A percentile compares a stretch with the other conserved stretches of the same genome.
These are phyloP conservation scores for Trididemnum nubilum DNA, from an alignment of 23 tunicate genomes.

Conservation along the genomic window DNA sequence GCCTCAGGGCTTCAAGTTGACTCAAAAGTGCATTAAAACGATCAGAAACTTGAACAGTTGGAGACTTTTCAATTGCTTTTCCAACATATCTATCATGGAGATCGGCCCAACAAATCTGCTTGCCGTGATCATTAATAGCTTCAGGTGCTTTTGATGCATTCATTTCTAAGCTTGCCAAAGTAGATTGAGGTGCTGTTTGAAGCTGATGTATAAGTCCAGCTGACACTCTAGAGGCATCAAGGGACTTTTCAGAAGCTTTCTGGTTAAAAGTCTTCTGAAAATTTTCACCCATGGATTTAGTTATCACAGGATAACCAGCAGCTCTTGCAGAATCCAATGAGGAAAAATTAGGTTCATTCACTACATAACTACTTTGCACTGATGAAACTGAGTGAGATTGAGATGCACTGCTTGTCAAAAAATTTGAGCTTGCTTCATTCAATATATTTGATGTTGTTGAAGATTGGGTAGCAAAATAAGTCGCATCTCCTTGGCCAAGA, in stretches of 20 bases:
- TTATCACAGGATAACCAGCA: slow-evolving; percentile 40
- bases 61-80: background rate
- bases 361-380: slow-evolving; percentile 23
- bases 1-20: background rate
- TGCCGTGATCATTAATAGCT: background rate
- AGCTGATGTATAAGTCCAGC: background rate
- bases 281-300: background rate
- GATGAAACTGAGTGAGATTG: background rate
- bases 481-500: slow-evolving; percentile 1
- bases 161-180: background rate
- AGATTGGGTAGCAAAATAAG: slow-evolving; percentile 5
- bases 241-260: background rate
- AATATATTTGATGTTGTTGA: background rate
- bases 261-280: background rate
- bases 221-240: background rate
- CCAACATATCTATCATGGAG: background rate
- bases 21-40: slow-evolving; percentile 7
- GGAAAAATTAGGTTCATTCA: background rate
- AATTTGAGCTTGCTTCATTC: background rate
- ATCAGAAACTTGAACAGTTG: background rate
- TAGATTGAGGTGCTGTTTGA: background rate
- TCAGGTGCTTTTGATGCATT: background rate
- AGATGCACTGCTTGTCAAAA: background rate
- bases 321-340: slow-evolving; percentile 27
- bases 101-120: background rate